A percentile compares a stretch with the other conserved stretches of the same genome.
Conservation (phyloP, 2,113 vertebrate species). For the Podarcis cretensis region DNA sequence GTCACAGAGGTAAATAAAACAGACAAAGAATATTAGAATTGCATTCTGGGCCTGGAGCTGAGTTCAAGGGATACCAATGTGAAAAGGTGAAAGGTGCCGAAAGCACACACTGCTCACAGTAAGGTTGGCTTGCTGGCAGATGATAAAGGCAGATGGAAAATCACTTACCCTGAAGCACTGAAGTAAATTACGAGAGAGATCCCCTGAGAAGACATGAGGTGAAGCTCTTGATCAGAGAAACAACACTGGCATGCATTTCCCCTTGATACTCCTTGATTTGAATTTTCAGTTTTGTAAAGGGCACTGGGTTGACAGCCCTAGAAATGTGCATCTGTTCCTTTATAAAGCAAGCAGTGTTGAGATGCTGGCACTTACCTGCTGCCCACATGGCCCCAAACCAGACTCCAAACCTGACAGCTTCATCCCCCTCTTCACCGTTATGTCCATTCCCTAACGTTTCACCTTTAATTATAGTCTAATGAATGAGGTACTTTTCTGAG, state of each 20-base stretch:
- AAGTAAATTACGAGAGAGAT: constrained; percentile 58
- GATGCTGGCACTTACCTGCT: rapidly evolving
- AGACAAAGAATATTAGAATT: background rate
- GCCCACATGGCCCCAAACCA: rapidly evolving
- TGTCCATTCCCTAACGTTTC: background rate
- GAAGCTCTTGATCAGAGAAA: constrained; percentile 68
- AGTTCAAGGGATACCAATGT: background rate
- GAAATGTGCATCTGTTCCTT: background rate
- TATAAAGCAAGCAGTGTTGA: background rate
- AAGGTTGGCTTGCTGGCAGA: constrained; percentile 8
- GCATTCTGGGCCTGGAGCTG: background rate
- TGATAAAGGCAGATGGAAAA: constrained; percentile 32
- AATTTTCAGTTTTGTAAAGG: constrained; percentile 51
- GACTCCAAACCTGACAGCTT: background rate
- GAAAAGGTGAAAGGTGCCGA: background rate
- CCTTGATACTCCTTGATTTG: constrained; percentile 49
- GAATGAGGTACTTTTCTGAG: background rate
- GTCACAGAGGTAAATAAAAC: background rate
- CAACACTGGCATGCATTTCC: background rate
- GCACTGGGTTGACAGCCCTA: constrained; percentile 52
- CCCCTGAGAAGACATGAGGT: constrained; percentile 44
- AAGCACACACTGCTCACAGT: background rate
- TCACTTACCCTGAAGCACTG: constrained; percentile 46
- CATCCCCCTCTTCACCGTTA: background rate
- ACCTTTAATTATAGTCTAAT: background rate